Conservation (phyloP, 2,888 invertebrate species). For the Boloria selene region DNA sequence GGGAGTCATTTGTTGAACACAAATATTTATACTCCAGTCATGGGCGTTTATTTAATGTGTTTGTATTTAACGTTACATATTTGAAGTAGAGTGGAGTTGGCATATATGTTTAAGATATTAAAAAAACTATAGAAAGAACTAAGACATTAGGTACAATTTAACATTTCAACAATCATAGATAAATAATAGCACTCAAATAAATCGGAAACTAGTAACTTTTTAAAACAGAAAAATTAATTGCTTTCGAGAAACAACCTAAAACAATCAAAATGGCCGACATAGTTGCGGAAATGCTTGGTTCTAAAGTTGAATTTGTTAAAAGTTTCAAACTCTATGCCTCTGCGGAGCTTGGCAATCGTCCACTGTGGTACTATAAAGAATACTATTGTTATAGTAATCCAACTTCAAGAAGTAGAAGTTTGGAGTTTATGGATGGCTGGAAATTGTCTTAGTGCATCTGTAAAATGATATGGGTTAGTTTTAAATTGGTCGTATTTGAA, state of each 20-base stretch:
- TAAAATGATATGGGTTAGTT: background rate
- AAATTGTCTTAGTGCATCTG: slow-evolving; percentile 1
- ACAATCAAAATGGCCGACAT: slow-evolving; percentile 16
- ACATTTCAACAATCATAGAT: no score
- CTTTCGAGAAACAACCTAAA: slow-evolving; percentile 4
- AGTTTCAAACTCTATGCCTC: slow-evolving; percentile 26
- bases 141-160: no score
- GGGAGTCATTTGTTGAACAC: no score
- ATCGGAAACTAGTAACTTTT: no score
- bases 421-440: slow-evolving; percentile 1
- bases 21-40: no score
- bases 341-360: slow-evolving; percentile 32
- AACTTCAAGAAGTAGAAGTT: slow-evolving; percentile 23
- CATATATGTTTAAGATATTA: no score
- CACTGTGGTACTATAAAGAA: slow-evolving; percentile 33
- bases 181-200: no score
- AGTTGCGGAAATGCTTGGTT: slow-evolving; percentile 20
- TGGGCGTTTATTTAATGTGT: no score
- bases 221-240: background rate
- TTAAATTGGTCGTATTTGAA: background rate
- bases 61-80: no score
- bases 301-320: slow-evolving; percentile 29
- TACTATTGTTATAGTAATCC: slow-evolving; percentile 23
- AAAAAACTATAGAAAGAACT: no score
- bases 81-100: no score